A percentile compares a stretch with the other conserved stretches of the same genome.
These are phyloP conservation scores for Ecliptopera silaceata DNA, from an alignment of 2,888 invertebrate genomes.

Conservation along the genomic window DNA sequence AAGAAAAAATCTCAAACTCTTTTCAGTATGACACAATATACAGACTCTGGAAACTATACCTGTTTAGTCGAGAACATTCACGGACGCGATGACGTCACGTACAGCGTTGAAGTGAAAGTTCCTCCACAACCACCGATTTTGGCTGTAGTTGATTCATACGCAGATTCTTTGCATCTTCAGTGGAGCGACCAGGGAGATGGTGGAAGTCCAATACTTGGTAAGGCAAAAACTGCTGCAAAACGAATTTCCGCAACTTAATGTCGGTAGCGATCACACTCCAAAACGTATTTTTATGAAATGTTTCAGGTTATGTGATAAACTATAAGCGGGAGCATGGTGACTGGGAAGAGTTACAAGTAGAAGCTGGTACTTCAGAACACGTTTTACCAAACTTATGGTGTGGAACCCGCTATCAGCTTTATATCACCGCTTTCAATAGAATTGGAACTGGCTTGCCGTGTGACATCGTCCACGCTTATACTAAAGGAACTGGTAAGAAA, in stretches of 20 bases:
- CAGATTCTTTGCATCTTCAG: slow-evolving; percentile 91
- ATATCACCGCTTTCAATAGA: slow-evolving; percentile 94
- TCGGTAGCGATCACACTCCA: neutral
- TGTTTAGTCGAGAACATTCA: slow-evolving; percentile 93
- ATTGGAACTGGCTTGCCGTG: slow-evolving; percentile 95
- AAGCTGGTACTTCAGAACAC: slow-evolving; percentile 90
- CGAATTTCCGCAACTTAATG: too few relatives aligned
- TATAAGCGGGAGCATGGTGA: slow-evolving; percentile 95
- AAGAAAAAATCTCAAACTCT: neutral
- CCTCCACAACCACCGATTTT: slow-evolving; percentile 94
- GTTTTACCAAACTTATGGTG: slow-evolving; percentile 93
- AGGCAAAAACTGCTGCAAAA: neutral
- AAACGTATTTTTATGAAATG: neutral
- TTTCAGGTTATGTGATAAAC: slow-evolving; percentile 91
- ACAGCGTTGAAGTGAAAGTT: slow-evolving; percentile 88
- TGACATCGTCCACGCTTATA: slow-evolving; percentile 93
- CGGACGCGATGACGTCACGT: slow-evolving; percentile 92
- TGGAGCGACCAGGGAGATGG: slow-evolving; percentile 93
- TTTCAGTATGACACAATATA: slow-evolving; percentile 85
- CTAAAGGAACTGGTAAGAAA: slow-evolving; percentile 88
- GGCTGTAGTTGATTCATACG: slow-evolving; percentile 91
- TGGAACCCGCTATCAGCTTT: slow-evolving; percentile 93
- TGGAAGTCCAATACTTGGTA: slow-evolving; percentile 89
- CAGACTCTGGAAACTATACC: slow-evolving; percentile 95
- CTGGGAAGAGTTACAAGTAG: slow-evolving; percentile 95